Evolutionary conservation across 37 sponge, comb jelly and placozoan species (phyloP), one percentile per base, ranked within the genome.

Genomic region (Bolinopsis microptera): DNA sequence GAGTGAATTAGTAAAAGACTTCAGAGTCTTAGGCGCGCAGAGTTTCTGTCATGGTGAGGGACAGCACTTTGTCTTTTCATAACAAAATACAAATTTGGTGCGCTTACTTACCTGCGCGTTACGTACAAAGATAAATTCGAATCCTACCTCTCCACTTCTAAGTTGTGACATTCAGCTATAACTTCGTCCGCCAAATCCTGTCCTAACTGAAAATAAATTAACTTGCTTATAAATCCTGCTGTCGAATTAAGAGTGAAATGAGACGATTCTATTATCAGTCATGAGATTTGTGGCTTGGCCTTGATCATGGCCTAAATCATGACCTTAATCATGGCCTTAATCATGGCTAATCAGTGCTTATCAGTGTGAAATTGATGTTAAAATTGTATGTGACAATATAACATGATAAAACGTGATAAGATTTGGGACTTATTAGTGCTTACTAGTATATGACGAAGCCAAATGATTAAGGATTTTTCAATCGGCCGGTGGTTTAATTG

Each of bases 91-190:
- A 32, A 9, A 77, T 35, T 77, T 22, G 80, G 80, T 36, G 80
- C 13, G 13, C 61, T 13, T 48, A 48, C 61, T 77, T 77, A n/a
- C n/a, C 32, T 36, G 80, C 80, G 80, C 80, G 80, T 77, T 77
- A 27, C 80, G 33, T 77, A n/a, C n/a, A 35, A 27, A 32, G 32
- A 34, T 22, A 16, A 32, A 32, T 1, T 32, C 18, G 3, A 23
- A 24, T 28, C 33, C 13, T 77, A 77, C 80, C 80, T 27, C 3
- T 34, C 1, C 2, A 77, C 8, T 77, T 77, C 80, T 36, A 77
- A 18, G 0, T 77, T 77, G 37, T 77, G 80, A 32, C 80, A 77
- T 35, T 32, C 80, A 32, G 35, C 80, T 35, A 77, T 16, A 13
- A 77, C 80, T 77, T 77, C 18, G 37, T 77, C 32, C 16, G 80